Conservation (phyloP, 2,797 vertebrate species). For the Tiaroga cobitis region DNA sequence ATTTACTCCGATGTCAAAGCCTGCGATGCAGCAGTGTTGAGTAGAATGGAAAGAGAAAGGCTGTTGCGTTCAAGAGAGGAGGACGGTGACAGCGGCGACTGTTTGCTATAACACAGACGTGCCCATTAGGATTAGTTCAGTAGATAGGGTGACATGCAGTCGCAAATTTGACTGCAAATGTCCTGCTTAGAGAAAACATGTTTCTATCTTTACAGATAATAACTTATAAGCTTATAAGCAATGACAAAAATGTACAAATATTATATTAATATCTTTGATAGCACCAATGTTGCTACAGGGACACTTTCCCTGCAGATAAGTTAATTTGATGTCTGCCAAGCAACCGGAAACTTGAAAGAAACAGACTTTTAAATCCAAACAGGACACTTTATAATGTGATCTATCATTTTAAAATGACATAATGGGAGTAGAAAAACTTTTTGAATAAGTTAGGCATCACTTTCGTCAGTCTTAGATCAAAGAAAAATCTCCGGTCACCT, state of each 20-base stretch:
- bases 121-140: background rate
- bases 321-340: background rate
- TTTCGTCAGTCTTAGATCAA: background rate
- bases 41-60: constrained; percentile 20
- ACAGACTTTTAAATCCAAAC: background rate
- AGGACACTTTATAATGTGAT: background rate
- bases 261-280: background rate
- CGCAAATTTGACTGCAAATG: background rate
- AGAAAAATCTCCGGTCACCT: constrained; percentile 14
- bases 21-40: background rate
- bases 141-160: background rate
- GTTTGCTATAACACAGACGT: background rate
- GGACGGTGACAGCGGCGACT: background rate
- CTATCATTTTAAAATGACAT: background rate
- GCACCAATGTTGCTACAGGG: no score
- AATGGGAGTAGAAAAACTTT: background rate
- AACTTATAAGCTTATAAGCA: background rate
- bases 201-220: constrained; percentile 2
- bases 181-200: background rate
- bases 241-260: background rate
- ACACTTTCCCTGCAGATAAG: background rate
- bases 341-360: background rate
- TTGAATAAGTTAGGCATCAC: background rate
- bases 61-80: constrained; percentile 2
- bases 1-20: constrained; percentile 12